Base-by-base conservation (phyloP, 2,888 invertebrate genomes). In the Erebia ligea region DNA sequence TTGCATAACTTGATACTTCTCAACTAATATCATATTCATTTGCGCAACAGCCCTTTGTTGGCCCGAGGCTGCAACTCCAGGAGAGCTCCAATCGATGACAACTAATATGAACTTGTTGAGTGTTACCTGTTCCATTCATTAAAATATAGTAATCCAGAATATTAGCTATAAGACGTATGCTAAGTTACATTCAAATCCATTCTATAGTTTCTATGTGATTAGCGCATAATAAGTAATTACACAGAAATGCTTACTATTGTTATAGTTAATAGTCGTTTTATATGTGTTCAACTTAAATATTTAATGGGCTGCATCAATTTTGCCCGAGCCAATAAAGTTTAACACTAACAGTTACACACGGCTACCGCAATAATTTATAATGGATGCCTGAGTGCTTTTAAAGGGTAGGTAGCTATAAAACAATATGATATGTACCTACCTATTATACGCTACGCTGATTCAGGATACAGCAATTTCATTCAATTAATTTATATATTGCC, bases 321-420 rank as follows among this genome's bases (percentile, higher is more conserved):
- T 19, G 45, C 42, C n/a, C 21, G 56, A 56, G 42, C 67, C 58
- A 67, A 67, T 86, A 86, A 85, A 87, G 83, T 77, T 82, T 78
- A 83, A 83, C 82, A 80, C 79, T 79, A 79, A 80, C 67, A 67
- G 67, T 59, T 58, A 79, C 80, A 81, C 78, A 77, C 69, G 70
- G 76, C 77, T 77, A 75, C 76, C 75, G 85, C 81, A 82, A 85
- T 89, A 86, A 87, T 88, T 86, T 85, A 86, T 86, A 89, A 89
- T 88, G 88, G 88, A 81, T 73, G 78, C 79, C 77, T 86, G 82
- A 89, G 87, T 86, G 88, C 85, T 87, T 85, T 87, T 81, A 85
- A 86, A 85, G 84, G 81, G 77, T 80, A 70, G 72, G 74, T 72
- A 74, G 75, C 73, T 71, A 75, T 75, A 75, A 76, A 76, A 73